Conservation (phyloP, 2,888 invertebrate species). For the Loripinus fragilis region DNA sequence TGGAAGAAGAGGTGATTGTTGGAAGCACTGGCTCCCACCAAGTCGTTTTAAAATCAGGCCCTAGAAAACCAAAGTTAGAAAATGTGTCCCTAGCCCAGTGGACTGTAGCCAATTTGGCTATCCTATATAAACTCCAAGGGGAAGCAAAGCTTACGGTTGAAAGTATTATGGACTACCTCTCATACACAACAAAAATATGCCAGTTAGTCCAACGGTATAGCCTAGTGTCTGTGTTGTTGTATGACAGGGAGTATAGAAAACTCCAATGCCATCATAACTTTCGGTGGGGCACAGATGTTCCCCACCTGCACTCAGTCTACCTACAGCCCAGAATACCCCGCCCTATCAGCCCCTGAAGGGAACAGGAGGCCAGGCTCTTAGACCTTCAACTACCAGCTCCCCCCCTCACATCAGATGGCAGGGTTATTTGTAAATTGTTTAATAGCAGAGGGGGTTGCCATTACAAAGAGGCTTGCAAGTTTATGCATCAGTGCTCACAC, state of each 20-base stretch:
- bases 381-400: background rate
- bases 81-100: constrained; percentile 19
- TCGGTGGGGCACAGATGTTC: constrained; percentile 22
- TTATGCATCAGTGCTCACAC: background rate
- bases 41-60: constrained; percentile 5
- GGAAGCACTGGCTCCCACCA: background rate
- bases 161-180: constrained; percentile 15
- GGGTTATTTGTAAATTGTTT: background rate
- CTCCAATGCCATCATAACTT: constrained; percentile 10
- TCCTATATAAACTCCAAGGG: background rate
- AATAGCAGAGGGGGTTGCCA: constrained; percentile 5
- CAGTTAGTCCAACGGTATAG: constrained; percentile 1
- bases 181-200: constrained; percentile 13
- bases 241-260: constrained; percentile 19
- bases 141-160: background rate
- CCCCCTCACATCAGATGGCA: background rate
- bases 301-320: constrained; percentile 5
- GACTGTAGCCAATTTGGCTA: constrained; percentile 20
- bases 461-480: background rate
- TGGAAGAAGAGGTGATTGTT: constrained; percentile 14
- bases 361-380: background rate
- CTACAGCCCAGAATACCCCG: background rate
- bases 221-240: constrained; percentile 3
- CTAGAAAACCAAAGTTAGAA: constrained; percentile 22
- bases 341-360: background rate